Conservation (phyloP, 2,888 invertebrate genomes). For the Caenorhabditis sinica region DNA sequence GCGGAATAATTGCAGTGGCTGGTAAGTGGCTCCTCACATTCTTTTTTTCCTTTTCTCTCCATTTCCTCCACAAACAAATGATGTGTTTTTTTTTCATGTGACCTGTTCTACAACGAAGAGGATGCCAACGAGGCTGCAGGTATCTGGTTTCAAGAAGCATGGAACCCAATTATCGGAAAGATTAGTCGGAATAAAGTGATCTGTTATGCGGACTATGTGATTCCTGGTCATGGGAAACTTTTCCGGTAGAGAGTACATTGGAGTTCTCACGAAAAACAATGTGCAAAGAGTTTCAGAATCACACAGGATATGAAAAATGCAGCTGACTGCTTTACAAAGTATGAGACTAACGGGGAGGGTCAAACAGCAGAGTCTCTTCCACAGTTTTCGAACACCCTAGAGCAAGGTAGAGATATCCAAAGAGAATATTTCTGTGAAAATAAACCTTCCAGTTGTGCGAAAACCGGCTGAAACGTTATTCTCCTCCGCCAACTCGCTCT, state of each 20-base stretch:
- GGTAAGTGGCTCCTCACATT: constrained; percentile 64
- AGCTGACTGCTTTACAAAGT: constrained; percentile 61
- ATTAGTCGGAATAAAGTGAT: constrained; percentile 76
- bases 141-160: constrained; percentile 79
- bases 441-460: constrained; percentile 29
- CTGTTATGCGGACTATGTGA: constrained; percentile 84
- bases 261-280: not conserved
- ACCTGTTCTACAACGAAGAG: constrained; percentile 79
- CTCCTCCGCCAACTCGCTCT: constrained; percentile 44
- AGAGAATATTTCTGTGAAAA: no score
- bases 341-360: constrained; percentile 38
- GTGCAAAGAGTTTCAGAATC: constrained; percentile 46
- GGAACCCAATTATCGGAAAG: constrained; percentile 78
- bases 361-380: not conserved
- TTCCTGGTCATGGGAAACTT: constrained; percentile 85
- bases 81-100: constrained; percentile 73
- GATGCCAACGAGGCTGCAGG: constrained; percentile 75
- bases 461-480: constrained; percentile 59
- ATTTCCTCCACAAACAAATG: constrained; percentile 41
- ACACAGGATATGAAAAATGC: constrained; percentile 67
- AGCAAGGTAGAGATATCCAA: constrained; percentile 7
- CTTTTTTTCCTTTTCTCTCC: not conserved
- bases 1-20: constrained; percentile 78
- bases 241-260: constrained; percentile 77
- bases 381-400: constrained; percentile 32